Base-by-base conservation (phyloP, 1,140 invertebrate genomes). In the Eueides isabella region DNA sequence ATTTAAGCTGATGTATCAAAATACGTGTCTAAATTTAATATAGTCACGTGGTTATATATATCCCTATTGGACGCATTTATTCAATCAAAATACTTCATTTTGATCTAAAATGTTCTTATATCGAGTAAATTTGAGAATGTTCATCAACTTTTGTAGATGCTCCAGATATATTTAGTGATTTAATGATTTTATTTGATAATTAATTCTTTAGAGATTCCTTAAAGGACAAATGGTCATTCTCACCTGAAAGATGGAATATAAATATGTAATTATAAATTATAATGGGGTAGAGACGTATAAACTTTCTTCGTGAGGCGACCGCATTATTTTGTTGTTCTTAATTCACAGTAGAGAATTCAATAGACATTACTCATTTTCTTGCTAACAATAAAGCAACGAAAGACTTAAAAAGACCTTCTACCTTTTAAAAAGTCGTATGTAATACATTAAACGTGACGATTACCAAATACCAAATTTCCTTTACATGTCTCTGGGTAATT, bases 241-340 rank as follows among this genome's bases (percentile, higher is more conserved):
- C 1, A 38, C 16, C 14, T 19, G 16, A 19, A 16, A 44, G 41
- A 9, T 19, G 41, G 7, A 44, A 19, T 44, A 44, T 19, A 19
- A 44, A 44, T 0, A 44, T 44, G n/a, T n/a, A 19, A 26, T 26
- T 55, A 2, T 55, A 23, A 55, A 55, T 55, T 55, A 55, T 26
- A 55, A 55, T 55, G 19, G 1, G 9, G 11, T 55, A 55, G 19
- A 26, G 26, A 55, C 48, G 48, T 55, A 55, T 33, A 14, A 6
- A n/a, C 63, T 35, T 67, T 67, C 65, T 67, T 30, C 6, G n/a
- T 19, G 28, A 67, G 61, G 23, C 48, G 38, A 38, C 6, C 26
- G 26, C 63, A 62, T 61, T 62, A 31, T 73, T 61, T 30, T 12
- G 19, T 30, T 72, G 30, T 73, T 33, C 30, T 73, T 31, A 44